These are phyloP conservation scores for Pantherophis guttatus DNA, from an alignment of 2,113 vertebrate genomes.

Conservation along the genomic window DNA sequence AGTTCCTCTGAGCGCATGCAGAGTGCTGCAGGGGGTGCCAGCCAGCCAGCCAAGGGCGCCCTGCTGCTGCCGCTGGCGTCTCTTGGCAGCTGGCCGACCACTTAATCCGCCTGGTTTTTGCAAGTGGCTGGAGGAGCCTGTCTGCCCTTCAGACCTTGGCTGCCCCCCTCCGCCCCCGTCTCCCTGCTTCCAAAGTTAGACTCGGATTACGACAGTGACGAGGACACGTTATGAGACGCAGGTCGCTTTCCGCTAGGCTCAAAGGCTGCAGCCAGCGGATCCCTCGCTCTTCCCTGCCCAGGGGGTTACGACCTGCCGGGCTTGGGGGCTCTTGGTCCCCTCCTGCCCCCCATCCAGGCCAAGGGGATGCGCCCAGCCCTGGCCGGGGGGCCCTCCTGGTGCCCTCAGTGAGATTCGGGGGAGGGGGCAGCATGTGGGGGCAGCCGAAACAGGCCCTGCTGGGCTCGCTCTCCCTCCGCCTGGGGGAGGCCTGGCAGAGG, in stretches of 20 bases:
- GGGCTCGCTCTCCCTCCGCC: rapidly evolving
- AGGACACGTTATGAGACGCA: neutral
- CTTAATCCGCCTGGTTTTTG: neutral
- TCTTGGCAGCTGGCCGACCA: neutral
- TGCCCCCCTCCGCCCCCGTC: neutral
- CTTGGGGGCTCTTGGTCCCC: neutral
- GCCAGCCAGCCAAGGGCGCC: rapidly evolving
- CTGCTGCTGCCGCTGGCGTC: neutral
- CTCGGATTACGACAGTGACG: slow-evolving; percentile 37
- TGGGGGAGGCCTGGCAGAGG: neutral
- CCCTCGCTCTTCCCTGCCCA: neutral
- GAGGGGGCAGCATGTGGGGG: slow-evolving; percentile 42
- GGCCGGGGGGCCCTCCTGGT: rapidly evolving
- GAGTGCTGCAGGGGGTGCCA: neutral
- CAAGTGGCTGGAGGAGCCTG: rapidly evolving
- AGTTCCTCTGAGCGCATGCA: neutral
- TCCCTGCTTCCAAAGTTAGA: neutral
- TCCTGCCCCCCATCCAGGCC: rapidly evolving
- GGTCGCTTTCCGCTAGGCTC: slow-evolving; percentile 55
- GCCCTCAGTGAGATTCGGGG: neutral
- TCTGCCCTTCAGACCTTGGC: neutral
- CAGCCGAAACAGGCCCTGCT: slow-evolving; percentile 18
- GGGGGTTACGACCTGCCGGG: slow-evolving; percentile 10
- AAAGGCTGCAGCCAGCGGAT: slow-evolving; percentile 38
- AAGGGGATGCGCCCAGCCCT: rapidly evolving